These are phyloP conservation scores for Rhogogaster chlorosoma DNA, from an alignment of 2,888 invertebrate species.

Conservation along the genomic window DNA sequence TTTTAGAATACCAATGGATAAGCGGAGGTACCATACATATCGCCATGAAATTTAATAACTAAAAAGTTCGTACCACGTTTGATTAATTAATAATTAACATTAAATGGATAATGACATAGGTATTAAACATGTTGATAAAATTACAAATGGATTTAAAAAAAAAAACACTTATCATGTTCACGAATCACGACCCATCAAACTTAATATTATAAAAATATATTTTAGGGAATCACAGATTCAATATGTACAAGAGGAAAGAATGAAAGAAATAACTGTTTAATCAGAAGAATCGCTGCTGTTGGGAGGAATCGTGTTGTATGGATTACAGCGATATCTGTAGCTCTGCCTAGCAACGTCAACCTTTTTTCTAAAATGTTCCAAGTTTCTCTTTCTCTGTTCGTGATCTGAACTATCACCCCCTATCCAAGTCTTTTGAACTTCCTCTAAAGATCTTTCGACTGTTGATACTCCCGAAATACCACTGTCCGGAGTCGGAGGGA, in stretches of 20 bases:
- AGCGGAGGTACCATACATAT: background rate
- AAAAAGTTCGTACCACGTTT: background rate
- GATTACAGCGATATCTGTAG: slow-evolving; percentile 65
- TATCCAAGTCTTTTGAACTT: slow-evolving; percentile 56
- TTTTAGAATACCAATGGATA: slow-evolving; percentile 1
- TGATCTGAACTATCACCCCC: slow-evolving; percentile 69
- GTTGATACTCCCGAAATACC: slow-evolving; percentile 74
- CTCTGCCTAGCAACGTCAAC: slow-evolving; percentile 70
- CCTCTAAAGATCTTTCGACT: slow-evolving; percentile 64
- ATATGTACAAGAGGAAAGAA: slow-evolving; percentile 69
- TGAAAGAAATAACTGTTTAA: slow-evolving; percentile 58
- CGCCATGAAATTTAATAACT: background rate
- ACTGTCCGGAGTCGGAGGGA: slow-evolving; percentile 72
- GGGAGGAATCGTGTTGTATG: slow-evolving; percentile 57
- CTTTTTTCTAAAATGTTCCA: slow-evolving; percentile 70
- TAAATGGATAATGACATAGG: slow-evolving; percentile 4
- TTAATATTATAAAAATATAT: slow-evolving; percentile 73
- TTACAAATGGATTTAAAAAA: slow-evolving; percentile 50
- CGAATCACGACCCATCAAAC: slow-evolving; percentile 60
- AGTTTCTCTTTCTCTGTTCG: slow-evolving; percentile 65
- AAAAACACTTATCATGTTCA: slow-evolving; percentile 58
- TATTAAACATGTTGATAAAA: slow-evolving; percentile 23
- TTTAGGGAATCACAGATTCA: slow-evolving; percentile 72
- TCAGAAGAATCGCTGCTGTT: slow-evolving; percentile 71
- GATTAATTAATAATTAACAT: background rate